These are phyloP conservation scores for Aelia acuminata DNA, from an alignment of 2,888 invertebrate species.

Conservation along the genomic window DNA sequence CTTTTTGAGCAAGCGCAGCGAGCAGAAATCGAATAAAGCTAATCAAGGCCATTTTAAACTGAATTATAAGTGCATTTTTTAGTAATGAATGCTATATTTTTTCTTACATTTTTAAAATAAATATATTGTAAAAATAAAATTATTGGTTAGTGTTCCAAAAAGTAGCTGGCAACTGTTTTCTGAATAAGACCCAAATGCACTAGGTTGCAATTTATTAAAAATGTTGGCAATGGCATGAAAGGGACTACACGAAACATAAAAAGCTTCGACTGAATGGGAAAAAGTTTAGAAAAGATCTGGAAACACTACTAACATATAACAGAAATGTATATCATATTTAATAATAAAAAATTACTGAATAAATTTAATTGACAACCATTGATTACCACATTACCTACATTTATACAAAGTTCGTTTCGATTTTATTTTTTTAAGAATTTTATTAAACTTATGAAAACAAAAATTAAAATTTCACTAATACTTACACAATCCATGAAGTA, in stretches of 20 bases:
- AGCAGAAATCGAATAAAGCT: too few species aligned
- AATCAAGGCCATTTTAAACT: too few species aligned
- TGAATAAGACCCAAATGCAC: too few species aligned
- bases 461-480: not conserved
- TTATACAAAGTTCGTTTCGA: not conserved
- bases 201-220: too few species aligned
- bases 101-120: too few species aligned
- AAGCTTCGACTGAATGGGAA: not conserved
- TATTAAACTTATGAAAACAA: not conserved
- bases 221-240: too few species aligned
- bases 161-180: too few species aligned
- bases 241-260: not conserved
- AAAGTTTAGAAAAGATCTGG: not conserved
- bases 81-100: too few species aligned
- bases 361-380: conserved; percentile 16
- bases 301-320: not conserved
- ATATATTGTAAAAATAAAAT: too few species aligned
- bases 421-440: not conserved
- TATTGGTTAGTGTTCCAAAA: too few species aligned
- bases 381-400: not conserved
- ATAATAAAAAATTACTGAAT: not conserved
- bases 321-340: not conserved
- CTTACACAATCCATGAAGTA: not conserved
- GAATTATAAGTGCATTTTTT: too few species aligned
- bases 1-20: too few species aligned